phyloP scores from a whole-genome alignment of 2,797 vertebrate genomes.

The Bryconaethiops microstoma region DNA sequence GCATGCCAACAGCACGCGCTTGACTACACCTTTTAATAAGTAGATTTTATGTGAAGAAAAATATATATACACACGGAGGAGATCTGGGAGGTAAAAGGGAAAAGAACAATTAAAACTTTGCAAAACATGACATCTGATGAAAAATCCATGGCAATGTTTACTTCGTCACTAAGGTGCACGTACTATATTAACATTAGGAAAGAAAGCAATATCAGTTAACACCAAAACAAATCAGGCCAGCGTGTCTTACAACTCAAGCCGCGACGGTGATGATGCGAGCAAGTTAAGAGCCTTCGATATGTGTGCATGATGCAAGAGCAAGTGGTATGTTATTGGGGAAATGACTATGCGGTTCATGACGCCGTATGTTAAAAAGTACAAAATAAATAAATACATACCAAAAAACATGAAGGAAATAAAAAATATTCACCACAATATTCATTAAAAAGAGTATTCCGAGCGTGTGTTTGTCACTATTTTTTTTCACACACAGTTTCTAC shows the following conservation, averaged over 20 bases:
- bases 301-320: constrained; percentile 67
- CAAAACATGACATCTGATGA: constrained; percentile 30
- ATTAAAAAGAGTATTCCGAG: constrained; percentile 31
- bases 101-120: constrained; percentile 26
- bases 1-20: constrained; percentile 2
- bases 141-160: constrained; percentile 24
- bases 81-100: background rate
- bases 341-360: constrained; percentile 25
- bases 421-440: constrained; percentile 45
- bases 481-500: constrained; percentile 33
- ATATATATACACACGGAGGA: background rate
- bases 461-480: constrained; percentile 39
- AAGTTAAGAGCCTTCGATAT: constrained; percentile 70
- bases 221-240: background rate
- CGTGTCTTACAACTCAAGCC: constrained; percentile 11
- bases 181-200: constrained; percentile 43
- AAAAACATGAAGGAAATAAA: constrained; percentile 48
- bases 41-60: constrained; percentile 12
- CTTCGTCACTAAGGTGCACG: constrained; percentile 37
- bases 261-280: constrained; percentile 60
- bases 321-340: constrained; percentile 56
- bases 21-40: background rate
- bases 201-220: constrained; percentile 8
- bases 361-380: constrained; percentile 47
- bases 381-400: constrained; percentile 44